These are phyloP conservation scores for Lamellibrachia luymesi DNA, from an alignment of 1,140 invertebrate genomes.

Conservation along the genomic window DNA sequence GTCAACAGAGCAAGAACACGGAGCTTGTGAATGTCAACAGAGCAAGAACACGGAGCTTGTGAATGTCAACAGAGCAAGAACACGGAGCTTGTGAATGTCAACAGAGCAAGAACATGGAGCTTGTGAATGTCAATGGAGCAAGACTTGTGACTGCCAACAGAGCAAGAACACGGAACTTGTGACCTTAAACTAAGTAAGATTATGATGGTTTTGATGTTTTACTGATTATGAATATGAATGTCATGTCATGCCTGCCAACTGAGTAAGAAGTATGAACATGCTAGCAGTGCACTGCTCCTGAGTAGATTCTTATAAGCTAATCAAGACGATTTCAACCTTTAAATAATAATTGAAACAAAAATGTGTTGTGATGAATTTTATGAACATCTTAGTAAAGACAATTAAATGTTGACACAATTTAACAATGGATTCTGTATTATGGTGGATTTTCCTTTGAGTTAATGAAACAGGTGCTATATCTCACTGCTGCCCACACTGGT, in stretches of 20 bases:
- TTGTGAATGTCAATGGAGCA: no score
- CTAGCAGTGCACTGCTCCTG: background rate
- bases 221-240: background rate
- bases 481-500: background rate
- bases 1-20: no score
- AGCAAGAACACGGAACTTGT: no score
- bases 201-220: no score
- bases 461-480: background rate
- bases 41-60: no score
- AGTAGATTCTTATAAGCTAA: background rate
- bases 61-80: no score
- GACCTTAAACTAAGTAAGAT: no score
- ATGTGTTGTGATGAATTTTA: background rate
- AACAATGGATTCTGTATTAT: background rate
- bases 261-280: background rate
- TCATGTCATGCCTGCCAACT: background rate
- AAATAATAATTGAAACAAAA: background rate
- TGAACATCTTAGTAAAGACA: background rate
- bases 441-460: background rate
- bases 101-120: no score
- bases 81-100: no score
- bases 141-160: no score
- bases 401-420: background rate
- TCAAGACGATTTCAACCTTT: background rate
- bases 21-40: no score